Percentiles rank a stretch among this genome's conserved stretches.
Conservation (phyloP, 2,888 invertebrate species). For the Drosophila mercatorum region DNA sequence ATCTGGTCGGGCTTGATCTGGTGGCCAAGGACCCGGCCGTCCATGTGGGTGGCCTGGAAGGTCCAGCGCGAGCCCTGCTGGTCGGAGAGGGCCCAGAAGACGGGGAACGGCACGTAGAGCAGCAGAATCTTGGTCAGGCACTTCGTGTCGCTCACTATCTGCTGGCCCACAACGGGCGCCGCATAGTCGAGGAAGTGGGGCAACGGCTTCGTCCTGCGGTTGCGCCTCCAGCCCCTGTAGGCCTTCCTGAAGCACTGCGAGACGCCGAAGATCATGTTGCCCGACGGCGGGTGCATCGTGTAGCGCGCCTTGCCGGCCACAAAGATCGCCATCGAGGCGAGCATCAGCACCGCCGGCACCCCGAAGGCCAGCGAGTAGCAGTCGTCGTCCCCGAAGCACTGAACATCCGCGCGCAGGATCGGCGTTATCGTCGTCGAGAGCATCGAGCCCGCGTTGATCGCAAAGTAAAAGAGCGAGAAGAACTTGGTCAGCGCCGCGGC, state of each 20-base stretch:
- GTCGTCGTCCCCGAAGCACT: constrained; percentile 88
- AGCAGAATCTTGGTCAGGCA: constrained; percentile 90
- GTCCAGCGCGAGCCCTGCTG: constrained; percentile 98
- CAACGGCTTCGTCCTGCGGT: constrained; percentile 85
- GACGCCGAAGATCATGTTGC: constrained; percentile 91
- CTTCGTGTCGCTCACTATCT: constrained; percentile 89
- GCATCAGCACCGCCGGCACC: constrained; percentile 87
- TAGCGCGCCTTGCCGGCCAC: constrained; percentile 88
- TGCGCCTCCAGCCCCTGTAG: constrained; percentile 69
- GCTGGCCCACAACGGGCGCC: constrained; percentile 90
- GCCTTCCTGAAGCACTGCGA: constrained; percentile 89
- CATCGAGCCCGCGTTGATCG: constrained; percentile 88
- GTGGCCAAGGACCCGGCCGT: constrained; percentile 87
- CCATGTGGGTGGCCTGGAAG: constrained; percentile 95
- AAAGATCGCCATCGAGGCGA: constrained; percentile 88
- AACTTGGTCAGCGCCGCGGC: constrained; percentile 88
- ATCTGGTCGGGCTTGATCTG: constrained; percentile 96
- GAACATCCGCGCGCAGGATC: constrained; percentile 88
- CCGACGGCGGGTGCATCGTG: constrained; percentile 88
- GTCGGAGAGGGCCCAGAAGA: constrained; percentile 97
- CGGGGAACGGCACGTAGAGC: constrained; percentile 93
- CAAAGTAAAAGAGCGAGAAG: constrained; percentile 92
- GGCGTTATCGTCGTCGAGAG: constrained; percentile 91
- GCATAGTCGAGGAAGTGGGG: constrained; percentile 96
- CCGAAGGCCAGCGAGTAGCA: constrained; percentile 91